Conservation (phyloP, 2,888 invertebrate genomes). For the Xanthorhoe designata region DNA sequence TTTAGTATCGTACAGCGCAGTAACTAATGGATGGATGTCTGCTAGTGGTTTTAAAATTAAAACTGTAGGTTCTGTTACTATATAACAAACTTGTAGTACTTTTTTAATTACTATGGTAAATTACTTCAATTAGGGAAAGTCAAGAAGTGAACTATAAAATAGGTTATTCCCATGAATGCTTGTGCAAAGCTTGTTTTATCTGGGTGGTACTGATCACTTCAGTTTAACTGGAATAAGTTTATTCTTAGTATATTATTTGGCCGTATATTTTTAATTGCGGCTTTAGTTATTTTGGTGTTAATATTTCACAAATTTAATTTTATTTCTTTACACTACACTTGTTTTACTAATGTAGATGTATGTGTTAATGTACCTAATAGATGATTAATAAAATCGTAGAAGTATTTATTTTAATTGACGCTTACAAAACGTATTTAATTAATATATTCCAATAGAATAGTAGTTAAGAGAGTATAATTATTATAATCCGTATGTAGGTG, state of each 20-base stretch:
- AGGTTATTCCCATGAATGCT: background rate
- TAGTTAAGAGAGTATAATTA: conserved; percentile 56
- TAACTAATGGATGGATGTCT: no score
- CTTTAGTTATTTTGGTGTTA: conserved; percentile 15
- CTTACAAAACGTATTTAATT: conserved; percentile 62
- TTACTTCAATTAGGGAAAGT: no score
- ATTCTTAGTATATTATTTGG: conserved; percentile 11
- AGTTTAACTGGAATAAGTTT: conserved; percentile 52
- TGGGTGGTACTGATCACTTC: conserved; percentile 37
- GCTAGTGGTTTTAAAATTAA: no score
- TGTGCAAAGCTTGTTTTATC: background rate
- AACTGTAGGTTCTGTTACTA: no score
- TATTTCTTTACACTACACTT: conserved; percentile 18
- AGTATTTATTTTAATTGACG: conserved; percentile 62
- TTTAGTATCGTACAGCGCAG: no score
- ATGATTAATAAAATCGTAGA: conserved; percentile 54
- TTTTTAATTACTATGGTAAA: no score
- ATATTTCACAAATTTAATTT: conserved; percentile 22
- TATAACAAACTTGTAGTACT: no score
- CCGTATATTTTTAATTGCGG: conserved; percentile 16
- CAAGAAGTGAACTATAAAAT: no score
- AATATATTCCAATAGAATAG: conserved; percentile 67
- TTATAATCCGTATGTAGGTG: conserved; percentile 60
- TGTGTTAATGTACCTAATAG: conserved; percentile 49
- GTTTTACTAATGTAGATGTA: conserved; percentile 44